phyloP scores from a whole-genome alignment of 2,888 invertebrate species.

The Synergus itoensis region DNA sequence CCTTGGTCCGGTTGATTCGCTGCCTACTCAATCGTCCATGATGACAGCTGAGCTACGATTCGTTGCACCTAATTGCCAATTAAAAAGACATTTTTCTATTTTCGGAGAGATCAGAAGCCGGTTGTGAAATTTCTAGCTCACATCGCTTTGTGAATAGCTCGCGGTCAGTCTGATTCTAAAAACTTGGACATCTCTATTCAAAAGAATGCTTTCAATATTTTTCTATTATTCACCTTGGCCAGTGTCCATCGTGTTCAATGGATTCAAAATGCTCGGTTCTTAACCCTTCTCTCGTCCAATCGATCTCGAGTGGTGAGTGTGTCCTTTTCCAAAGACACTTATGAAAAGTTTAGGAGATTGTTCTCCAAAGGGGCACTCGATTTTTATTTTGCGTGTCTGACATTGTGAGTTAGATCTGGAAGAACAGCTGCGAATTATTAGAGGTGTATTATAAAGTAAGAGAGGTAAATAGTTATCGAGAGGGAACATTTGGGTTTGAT shows the following conservation, averaged over 20 bases:
- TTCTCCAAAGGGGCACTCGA: background rate
- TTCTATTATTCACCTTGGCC: slow-evolving; percentile 1
- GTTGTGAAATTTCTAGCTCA: background rate
- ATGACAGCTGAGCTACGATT: slow-evolving; percentile 71
- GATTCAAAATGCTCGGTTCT: background rate
- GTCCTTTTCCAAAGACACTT: background rate
- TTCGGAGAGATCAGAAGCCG: background rate
- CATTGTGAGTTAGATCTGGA: background rate
- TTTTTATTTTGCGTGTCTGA: background rate
- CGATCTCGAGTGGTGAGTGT: background rate
- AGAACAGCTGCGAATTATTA: background rate
- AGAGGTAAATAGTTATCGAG: background rate
- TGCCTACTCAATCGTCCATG: slow-evolving; percentile 45
- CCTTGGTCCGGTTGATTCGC: slow-evolving; percentile 48
- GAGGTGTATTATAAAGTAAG: background rate
- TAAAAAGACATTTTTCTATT: slow-evolving; percentile 72
- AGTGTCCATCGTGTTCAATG: background rate
- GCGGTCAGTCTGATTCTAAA: slow-evolving; percentile 16
- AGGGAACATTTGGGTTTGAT: background rate
- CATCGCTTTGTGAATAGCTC: background rate
- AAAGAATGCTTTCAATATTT: background rate
- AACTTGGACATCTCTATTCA: background rate
- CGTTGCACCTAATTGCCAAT: slow-evolving; percentile 76
- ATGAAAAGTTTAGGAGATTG: background rate
- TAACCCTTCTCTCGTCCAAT: background rate